These are phyloP conservation scores for Aegypius monachus DNA, from an alignment of 2,113 vertebrate genomes.

Conservation along the genomic window DNA sequence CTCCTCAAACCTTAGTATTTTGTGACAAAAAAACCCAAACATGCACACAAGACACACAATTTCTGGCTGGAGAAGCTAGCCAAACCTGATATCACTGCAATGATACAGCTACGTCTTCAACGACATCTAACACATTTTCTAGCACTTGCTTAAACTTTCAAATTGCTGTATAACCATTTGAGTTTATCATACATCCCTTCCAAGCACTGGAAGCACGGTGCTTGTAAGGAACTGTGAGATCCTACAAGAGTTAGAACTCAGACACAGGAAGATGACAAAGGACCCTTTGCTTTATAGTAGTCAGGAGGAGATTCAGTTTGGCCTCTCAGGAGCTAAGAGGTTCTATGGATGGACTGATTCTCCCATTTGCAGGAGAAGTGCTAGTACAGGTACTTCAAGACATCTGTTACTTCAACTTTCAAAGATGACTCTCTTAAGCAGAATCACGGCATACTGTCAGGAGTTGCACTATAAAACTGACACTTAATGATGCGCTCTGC, in stretches of 20 bases:
- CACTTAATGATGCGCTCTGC: background rate
- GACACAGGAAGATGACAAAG: background rate
- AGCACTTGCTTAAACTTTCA: background rate
- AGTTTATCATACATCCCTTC: background rate
- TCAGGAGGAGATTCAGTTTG: background rate
- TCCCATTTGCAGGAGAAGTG: background rate
- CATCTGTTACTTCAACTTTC: background rate
- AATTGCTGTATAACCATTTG: background rate
- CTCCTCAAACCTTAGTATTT: background rate
- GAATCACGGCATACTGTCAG: background rate
- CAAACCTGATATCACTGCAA: background rate
- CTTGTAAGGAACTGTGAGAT: background rate
- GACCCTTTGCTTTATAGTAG: background rate
- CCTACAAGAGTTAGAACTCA: background rate
- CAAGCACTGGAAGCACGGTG: background rate
- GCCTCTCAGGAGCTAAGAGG: background rate
- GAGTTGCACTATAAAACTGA: background rate
- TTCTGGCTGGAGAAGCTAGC: background rate
- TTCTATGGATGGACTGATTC: background rate
- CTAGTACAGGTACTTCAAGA: background rate
- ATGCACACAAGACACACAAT: no score
- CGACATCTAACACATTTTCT: background rate
- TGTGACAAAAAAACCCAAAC: background rate
- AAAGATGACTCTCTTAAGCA: background rate
- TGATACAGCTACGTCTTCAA: accelerated